Percentiles rank a stretch among this genome's conserved stretches.
Evolutionary conservation across 2,888 invertebrate genomes (phyloP).

Genomic region (Alsophila aescularia): DNA sequence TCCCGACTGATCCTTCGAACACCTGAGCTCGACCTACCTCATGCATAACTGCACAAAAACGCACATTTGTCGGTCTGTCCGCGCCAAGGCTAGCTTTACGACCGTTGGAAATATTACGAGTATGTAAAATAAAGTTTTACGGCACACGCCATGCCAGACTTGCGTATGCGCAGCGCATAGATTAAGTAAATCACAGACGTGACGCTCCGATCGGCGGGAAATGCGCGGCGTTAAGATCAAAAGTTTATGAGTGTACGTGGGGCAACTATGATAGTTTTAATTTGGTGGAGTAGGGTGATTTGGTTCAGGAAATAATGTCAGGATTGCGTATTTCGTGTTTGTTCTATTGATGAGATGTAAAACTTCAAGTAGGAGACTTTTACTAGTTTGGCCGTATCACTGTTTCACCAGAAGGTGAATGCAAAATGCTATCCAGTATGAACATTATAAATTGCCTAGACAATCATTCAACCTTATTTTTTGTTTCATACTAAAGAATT

Average conservation of each 20-base stretch:
- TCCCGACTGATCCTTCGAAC: constrained; percentile 6
- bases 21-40: constrained; percentile 7
- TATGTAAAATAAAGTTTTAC: constrained; percentile 73
- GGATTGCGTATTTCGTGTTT: too few relatives aligned
- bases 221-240: constrained; percentile 15
- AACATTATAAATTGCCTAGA: too few relatives aligned
- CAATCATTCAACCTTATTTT: too few relatives aligned
- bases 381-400: too few relatives aligned
- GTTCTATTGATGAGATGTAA: too few relatives aligned
- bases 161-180: constrained; percentile 50
- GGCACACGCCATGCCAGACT: constrained; percentile 49
- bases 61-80: constrained; percentile 47
- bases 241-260: constrained; percentile 25
- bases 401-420: too few relatives aligned
- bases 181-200: constrained; percentile 37
- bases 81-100: constrained; percentile 57
- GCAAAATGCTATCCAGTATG: too few relatives aligned
- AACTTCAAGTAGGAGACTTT: too few relatives aligned
- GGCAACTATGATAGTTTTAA: not conserved
- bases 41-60: constrained; percentile 34
- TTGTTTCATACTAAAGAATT: too few relatives aligned
- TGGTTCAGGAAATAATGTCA: not conserved
- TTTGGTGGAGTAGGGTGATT: not conserved
- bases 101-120: constrained; percentile 63
- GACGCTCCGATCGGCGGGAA: constrained; percentile 1